Evolutionary conservation across 2,888 invertebrate species (phyloP).

Genomic region (Trachelus troglodyta): DNA sequence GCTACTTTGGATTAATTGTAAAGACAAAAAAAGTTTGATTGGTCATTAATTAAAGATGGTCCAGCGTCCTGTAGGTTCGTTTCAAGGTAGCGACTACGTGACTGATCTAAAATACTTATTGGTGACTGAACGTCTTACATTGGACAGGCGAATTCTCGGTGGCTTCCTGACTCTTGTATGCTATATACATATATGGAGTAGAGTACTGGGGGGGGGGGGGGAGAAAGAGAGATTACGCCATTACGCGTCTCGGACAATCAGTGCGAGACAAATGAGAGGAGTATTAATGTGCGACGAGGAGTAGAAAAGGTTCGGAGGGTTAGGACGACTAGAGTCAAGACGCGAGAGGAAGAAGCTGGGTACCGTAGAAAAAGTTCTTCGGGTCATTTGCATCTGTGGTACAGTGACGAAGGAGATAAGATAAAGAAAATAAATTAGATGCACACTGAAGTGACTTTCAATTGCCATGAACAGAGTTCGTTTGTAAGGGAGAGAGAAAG

Average conservation of each 20-base stretch:
- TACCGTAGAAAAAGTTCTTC: background rate
- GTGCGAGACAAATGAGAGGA: slow-evolving; percentile 59
- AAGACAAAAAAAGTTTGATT: too few relatives aligned
- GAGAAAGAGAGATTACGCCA: slow-evolving; percentile 50
- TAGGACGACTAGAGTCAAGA: slow-evolving; percentile 12
- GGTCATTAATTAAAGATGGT: background rate
- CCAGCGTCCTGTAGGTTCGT: background rate
- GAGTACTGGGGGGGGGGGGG: background rate
- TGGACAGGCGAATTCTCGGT: slow-evolving; percentile 16
- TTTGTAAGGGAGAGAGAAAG: slow-evolving; percentile 24
- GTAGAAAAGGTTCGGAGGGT: background rate
- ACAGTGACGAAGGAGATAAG: background rate
- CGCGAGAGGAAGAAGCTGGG: background rate
- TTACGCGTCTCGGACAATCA: slow-evolving; percentile 58
- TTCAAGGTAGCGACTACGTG: slow-evolving; percentile 26
- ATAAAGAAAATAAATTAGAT: slow-evolving; percentile 43
- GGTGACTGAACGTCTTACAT: slow-evolving; percentile 27
- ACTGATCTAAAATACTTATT: slow-evolving; percentile 27
- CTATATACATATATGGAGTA: background rate
- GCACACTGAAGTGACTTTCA: slow-evolving; percentile 46
- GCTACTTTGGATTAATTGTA: too few relatives aligned
- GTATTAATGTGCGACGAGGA: slow-evolving; percentile 48
- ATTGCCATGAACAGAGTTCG: slow-evolving; percentile 33
- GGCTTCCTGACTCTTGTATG: slow-evolving; percentile 6
- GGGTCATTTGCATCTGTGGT: slow-evolving; percentile 5